These are phyloP conservation scores for Talpa occidentalis DNA, from an alignment of 2,113 vertebrate genomes.

Conservation along the genomic window DNA sequence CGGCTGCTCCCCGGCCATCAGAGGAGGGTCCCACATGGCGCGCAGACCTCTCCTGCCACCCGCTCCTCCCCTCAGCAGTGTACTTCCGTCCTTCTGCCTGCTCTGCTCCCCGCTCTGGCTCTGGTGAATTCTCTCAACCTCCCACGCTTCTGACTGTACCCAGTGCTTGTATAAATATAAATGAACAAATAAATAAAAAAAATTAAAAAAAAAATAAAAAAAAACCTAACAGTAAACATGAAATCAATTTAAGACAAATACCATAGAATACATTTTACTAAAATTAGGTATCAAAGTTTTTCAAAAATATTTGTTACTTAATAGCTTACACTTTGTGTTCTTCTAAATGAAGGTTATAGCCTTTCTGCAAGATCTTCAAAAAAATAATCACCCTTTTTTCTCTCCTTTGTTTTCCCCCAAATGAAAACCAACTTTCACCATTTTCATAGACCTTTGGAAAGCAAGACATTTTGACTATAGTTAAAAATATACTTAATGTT, in stretches of 20 bases:
- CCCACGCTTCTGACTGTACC: too few relatives aligned
- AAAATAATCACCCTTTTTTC: neutral
- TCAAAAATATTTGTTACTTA: neutral
- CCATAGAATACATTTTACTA: neutral
- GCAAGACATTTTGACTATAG: neutral
- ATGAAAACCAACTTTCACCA: constrained; percentile 36
- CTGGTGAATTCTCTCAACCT: too few relatives aligned
- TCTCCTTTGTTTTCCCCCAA: neutral
- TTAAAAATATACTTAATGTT: neutral
- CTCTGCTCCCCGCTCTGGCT: too few relatives aligned
- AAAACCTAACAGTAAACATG: neutral
- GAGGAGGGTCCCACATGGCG: too few relatives aligned
- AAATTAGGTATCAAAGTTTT: neutral
- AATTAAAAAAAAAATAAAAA: too few relatives aligned
- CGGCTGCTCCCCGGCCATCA: too few relatives aligned
- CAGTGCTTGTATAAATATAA: too few relatives aligned
- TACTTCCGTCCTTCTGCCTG: too few relatives aligned
- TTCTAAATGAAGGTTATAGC: neutral
- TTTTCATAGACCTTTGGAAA: constrained; percentile 45
- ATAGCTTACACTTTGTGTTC: constrained; percentile 5
- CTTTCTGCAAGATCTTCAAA: neutral
- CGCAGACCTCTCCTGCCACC: too few relatives aligned
- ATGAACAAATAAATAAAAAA: too few relatives aligned
- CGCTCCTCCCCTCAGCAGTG: too few relatives aligned
- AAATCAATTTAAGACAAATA: constrained; percentile 14